Evolutionary conservation across 2,797 vertebrate genomes (phyloP), one percentile per base, ranked within the genome.

Genomic region (Capromys pilorides): DNA sequence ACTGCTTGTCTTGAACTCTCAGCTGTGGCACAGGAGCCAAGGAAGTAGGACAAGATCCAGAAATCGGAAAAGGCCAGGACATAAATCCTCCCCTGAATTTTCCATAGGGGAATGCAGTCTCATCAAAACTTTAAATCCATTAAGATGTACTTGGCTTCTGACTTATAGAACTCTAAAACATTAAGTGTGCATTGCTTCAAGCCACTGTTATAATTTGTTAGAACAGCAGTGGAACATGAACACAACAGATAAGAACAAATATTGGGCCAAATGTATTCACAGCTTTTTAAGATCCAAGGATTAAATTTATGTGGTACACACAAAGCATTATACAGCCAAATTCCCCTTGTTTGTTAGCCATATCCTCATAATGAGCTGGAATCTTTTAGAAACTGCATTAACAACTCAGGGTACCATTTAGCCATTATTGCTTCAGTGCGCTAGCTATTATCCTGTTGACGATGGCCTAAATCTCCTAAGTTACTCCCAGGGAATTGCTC

Each of bases 341-440:
- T 93, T 91, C 85, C 24, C 81, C 93, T 95, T 93, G 36, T 96
- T 95, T 88, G 59, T 62, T 64, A 85, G 64, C 89, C 73, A 51
- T 54, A 51, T 92, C 73, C 49, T 89, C 82, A 85, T 84, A 89
- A 91, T 66, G 28, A 93, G 75, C 71, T n/a, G 88, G 24, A 91
- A 39, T 77, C 79, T 96, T 92, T 90, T 93, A 91, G 94, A 96
- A 95, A 87, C 93, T 94, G 45, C 73, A 90, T 97, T 96, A 95
- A 93, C 96, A 96, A 95, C 93, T 97, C 93, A 94, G 81, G 51
- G 62, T 87, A 71, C 86, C 49, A 94, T 94, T 97, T 96, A 94
- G 49, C 91, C 91, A 88, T 96, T 91, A 94, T 73, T 91, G 57
- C 86, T 94, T 92, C 41, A 59, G 66, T 62, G 59, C 73, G 24